A percentile compares a stretch with the other conserved stretches of the same genome.
These are phyloP conservation scores for Solenopsis fugax DNA, from an alignment of 1,140 invertebrate genomes.

Conservation along the genomic window DNA sequence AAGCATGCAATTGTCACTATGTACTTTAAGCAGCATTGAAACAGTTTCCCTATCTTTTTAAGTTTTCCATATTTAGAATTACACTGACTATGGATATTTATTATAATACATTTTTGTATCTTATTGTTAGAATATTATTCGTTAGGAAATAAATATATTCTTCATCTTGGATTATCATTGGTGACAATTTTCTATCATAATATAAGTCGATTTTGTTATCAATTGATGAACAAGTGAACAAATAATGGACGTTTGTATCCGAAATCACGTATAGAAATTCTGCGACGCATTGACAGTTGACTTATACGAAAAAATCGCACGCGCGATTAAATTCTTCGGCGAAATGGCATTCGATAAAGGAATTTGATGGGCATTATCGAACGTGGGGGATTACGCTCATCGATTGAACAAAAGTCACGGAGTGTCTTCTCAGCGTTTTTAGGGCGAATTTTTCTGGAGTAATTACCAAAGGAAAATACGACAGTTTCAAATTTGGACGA, in stretches of 20 bases:
- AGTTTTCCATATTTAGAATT: neutral
- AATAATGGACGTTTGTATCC: neutral
- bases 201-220: neutral
- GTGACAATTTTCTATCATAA: neutral
- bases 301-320: conserved; percentile 18
- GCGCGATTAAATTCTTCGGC: neutral
- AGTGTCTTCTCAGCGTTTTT: conserved; percentile 54
- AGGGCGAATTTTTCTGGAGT: conserved; percentile 53
- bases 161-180: neutral
- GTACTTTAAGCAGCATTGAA: too few species aligned
- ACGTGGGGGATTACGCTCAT: conserved; percentile 7
- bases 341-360: conserved; percentile 9
- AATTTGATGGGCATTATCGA: conserved; percentile 43
- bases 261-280: neutral
- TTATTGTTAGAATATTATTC: too few species aligned
- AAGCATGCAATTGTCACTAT: too few species aligned
- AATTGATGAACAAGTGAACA: neutral
- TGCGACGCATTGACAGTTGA: conserved; percentile 4
- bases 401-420: conserved; percentile 39
- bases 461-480: conserved; percentile 56
- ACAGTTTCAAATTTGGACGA: conserved; percentile 7
- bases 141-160: neutral
- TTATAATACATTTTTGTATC: neutral
- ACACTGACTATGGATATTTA: neutral
- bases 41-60: too few species aligned